These are phyloP conservation scores for human DNA, from an alignment of 2,113 vertebrate genomes.

Conservation along the genomic window DNA sequence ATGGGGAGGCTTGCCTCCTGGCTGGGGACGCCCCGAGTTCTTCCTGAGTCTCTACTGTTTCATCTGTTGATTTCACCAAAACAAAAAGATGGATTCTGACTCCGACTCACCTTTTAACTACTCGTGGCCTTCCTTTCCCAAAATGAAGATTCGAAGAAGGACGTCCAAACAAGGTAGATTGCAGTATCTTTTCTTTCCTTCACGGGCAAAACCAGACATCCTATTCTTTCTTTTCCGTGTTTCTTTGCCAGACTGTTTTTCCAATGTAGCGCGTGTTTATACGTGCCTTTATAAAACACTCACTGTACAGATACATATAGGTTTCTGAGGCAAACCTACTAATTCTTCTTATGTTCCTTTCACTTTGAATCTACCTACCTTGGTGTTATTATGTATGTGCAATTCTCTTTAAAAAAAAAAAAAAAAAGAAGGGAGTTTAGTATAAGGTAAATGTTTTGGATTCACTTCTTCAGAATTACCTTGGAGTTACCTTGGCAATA, in stretches of 20 bases:
- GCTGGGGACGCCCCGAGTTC: slow-evolving; percentile 72
- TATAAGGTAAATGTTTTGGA: slow-evolving; percentile 47
- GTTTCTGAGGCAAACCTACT: not conserved
- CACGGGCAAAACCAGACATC: not conserved
- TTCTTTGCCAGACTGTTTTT: slow-evolving; percentile 50
- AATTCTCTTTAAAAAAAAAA: not conserved
- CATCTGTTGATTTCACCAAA: slow-evolving; percentile 60
- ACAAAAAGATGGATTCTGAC: slow-evolving; percentile 94
- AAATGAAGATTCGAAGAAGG: slow-evolving; percentile 95
- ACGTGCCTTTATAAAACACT: slow-evolving; percentile 27
- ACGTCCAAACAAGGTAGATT: slow-evolving; percentile 92
- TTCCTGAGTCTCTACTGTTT: slow-evolving; percentile 59
- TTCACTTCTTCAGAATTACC: slow-evolving; percentile 46
- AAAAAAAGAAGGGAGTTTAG: not conserved
- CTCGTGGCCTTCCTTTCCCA: slow-evolving; percentile 98
- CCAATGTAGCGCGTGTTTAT: slow-evolving; percentile 24
- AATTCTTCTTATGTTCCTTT: not conserved
- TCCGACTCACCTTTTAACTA: slow-evolving; percentile 99
- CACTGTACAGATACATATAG: not conserved
- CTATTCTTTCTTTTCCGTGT: slow-evolving; percentile 41
- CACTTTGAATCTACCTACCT: not conserved
- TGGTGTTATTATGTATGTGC: not conserved
- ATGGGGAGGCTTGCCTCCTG: slow-evolving; percentile 80
- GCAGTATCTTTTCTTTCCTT: slow-evolving; percentile 25
- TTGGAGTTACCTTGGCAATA: slow-evolving; percentile 56